Conservation (phyloP, 1,140 invertebrate species). For the Meloidogyne exigua region DNA sequence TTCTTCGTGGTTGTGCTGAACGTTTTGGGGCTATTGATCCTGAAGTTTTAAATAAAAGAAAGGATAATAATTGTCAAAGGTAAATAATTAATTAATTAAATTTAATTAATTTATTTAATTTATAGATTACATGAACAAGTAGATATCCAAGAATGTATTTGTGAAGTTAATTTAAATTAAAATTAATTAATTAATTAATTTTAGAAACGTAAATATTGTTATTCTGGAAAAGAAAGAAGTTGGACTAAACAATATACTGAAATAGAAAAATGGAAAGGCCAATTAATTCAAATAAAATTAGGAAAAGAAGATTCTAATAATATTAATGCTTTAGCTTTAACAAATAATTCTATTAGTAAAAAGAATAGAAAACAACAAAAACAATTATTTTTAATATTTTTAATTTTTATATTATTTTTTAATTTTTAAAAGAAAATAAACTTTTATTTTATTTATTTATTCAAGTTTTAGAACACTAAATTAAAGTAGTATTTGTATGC, state of each 20-base stretch:
- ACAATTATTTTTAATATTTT: neutral
- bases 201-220: constrained; percentile 25
- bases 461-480: no score
- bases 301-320: neutral
- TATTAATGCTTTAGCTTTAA: neutral
- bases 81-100: neutral
- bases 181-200: neutral
- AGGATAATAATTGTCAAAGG: constrained; percentile 24
- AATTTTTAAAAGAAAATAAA: no score
- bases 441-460: no score
- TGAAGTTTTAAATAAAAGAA: constrained; percentile 8
- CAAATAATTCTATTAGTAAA: neutral
- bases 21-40: constrained; percentile 23
- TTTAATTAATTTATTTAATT: constrained; percentile 5
- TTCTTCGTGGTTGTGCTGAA: constrained; percentile 29
- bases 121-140: constrained; percentile 26
- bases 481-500: no score
- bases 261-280: constrained; percentile 19
- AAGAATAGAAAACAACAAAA: neutral
- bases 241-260: neutral
- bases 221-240: constrained; percentile 11
- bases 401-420: neutral
- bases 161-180: neutral
- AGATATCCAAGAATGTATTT: constrained; percentile 31
- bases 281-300: neutral